A percentile compares a stretch with the other conserved stretches of the same genome.
Evolutionary conservation across 1,140 invertebrate genomes (phyloP).

Genomic region (Eupeodes corollae): DNA sequence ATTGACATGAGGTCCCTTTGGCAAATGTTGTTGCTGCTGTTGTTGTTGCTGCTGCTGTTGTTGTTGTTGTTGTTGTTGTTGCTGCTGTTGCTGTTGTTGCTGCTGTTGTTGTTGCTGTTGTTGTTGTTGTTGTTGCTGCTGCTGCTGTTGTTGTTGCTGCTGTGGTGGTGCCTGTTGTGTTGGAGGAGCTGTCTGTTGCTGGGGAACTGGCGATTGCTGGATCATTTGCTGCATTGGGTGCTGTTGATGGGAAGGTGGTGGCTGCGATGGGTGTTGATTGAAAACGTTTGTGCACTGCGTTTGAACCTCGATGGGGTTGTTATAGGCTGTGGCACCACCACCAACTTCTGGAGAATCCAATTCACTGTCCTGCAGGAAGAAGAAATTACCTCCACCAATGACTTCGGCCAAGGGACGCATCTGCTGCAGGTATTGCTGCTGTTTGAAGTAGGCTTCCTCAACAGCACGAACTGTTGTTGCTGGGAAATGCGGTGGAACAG

Average conservation of each 20-base stretch:
- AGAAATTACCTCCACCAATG: constrained; percentile 53
- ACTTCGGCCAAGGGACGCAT: constrained; percentile 57
- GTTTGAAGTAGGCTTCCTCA: constrained; percentile 46
- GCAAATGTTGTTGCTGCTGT: constrained; percentile 2
- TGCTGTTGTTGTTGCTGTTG: constrained; percentile 4
- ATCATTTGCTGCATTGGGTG: background rate
- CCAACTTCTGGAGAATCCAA: constrained; percentile 51
- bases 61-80: constrained; percentile 20
- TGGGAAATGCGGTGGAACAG: constrained; percentile 19
- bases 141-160: constrained; percentile 9
- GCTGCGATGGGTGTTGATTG: constrained; percentile 23
- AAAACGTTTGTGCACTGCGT: background rate
- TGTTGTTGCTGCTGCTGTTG: constrained; percentile 24
- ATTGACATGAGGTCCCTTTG: background rate
- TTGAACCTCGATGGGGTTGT: background rate
- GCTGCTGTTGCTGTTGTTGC: constrained; percentile 6
- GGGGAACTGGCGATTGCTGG: background rate
- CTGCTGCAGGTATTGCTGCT: constrained; percentile 45
- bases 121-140: constrained; percentile 7
- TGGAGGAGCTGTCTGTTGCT: background rate
- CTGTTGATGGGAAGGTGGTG: constrained; percentile 26
- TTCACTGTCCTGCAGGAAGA: constrained; percentile 66
- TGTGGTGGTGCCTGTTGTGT: constrained; percentile 1
- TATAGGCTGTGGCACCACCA: background rate
- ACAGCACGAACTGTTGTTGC: constrained; percentile 45